phyloP scores from a whole-genome alignment of 1,140 invertebrate genomes.

The Coptotermes formosanus region DNA sequence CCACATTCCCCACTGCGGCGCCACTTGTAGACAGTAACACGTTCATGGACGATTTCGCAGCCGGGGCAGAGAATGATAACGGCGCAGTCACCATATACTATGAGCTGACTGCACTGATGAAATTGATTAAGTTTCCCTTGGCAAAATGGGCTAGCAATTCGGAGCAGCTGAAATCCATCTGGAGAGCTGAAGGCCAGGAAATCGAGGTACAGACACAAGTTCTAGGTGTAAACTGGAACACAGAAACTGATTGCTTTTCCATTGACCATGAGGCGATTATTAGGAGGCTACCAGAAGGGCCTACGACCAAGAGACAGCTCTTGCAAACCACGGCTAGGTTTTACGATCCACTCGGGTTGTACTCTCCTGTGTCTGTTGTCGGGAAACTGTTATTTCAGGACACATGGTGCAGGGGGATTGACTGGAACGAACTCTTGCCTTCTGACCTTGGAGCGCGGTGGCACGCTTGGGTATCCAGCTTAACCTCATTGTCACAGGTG shows the following conservation, averaged over 20 bases:
- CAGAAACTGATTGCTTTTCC: not conserved
- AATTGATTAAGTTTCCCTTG: not conserved
- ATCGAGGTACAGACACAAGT: not conserved
- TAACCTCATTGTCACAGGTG: too few relatives aligned
- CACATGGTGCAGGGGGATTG: not conserved
- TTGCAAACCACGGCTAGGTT: not conserved
- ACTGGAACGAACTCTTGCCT: not conserved
- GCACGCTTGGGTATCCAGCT: not conserved
- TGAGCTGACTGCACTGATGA: not conserved
- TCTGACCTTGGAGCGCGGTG: not conserved
- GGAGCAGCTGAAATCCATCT: not conserved
- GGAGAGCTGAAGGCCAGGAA: not conserved
- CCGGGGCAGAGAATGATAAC: not conserved
- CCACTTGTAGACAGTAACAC: not conserved
- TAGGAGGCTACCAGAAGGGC: not conserved
- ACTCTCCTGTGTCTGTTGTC: not conserved
- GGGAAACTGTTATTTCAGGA: not conserved
- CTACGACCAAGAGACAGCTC: not conserved
- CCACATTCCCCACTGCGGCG: not conserved
- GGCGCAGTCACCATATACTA: too few relatives aligned
- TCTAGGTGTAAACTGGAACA: not conserved
- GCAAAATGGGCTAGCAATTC: not conserved
- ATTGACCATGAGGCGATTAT: too few relatives aligned
- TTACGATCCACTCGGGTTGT: not conserved
- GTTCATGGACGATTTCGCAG: slow-evolving; percentile 9